Evolutionary conservation across 2,888 invertebrate species (phyloP).

Genomic region (Acrobasis consociella): DNA sequence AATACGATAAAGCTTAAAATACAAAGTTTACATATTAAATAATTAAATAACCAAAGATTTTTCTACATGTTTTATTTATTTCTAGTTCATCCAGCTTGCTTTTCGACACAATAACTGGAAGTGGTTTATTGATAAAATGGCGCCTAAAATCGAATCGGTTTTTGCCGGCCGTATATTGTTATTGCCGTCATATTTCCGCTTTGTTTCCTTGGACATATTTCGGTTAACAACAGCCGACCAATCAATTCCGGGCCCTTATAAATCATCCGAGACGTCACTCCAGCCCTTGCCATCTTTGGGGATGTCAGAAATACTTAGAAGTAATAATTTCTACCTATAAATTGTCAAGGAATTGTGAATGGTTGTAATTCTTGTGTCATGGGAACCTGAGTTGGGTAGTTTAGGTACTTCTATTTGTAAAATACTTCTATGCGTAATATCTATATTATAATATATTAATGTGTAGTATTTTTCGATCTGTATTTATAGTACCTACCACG

Average conservation of each 20-base stretch:
- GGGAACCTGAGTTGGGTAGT: neutral
- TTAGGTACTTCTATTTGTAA: too few relatives aligned
- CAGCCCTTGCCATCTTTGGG: constrained; percentile 29
- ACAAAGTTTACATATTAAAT: too few relatives aligned
- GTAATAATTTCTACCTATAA: constrained; percentile 1
- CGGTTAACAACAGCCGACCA: constrained; percentile 53
- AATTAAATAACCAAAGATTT: too few relatives aligned
- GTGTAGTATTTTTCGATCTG: too few relatives aligned
- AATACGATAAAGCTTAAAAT: too few relatives aligned
- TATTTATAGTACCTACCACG: too few relatives aligned
- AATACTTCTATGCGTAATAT: too few relatives aligned
- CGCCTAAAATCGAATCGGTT: constrained; percentile 12
- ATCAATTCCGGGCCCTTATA: constrained; percentile 74
- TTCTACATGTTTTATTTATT: too few relatives aligned
- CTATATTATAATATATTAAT: too few relatives aligned
- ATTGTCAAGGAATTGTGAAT: constrained; percentile 5
- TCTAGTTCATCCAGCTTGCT: neutral
- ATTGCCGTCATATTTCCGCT: constrained; percentile 43
- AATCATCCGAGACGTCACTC: constrained; percentile 66
- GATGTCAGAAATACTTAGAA: constrained; percentile 3
- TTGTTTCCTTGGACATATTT: constrained; percentile 63
- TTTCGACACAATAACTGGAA: constrained; percentile 26
- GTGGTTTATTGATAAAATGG: constrained; percentile 17
- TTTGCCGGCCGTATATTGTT: constrained; percentile 37
- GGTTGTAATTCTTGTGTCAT: neutral